These are phyloP conservation scores for Mesembrinibis cayennensis DNA, from an alignment of 2,113 vertebrate genomes.

Conservation along the genomic window DNA sequence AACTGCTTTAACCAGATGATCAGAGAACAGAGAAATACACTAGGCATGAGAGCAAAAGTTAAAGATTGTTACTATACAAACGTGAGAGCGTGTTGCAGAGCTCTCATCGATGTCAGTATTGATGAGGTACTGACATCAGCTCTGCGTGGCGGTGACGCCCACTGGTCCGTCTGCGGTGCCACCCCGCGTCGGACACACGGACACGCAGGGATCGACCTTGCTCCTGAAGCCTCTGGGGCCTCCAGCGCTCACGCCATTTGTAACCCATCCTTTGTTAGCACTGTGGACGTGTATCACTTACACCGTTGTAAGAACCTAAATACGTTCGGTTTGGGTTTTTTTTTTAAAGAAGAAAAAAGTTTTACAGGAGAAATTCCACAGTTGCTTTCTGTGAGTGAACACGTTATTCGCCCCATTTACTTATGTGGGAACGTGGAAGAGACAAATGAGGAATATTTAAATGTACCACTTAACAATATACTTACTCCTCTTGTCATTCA, in stretches of 20 bases:
- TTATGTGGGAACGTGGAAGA: not conserved
- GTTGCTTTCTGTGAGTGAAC: not conserved
- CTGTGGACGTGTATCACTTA: rapidly evolving
- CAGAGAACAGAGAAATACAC: not conserved
- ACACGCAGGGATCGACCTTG: rapidly evolving
- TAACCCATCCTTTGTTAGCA: not conserved
- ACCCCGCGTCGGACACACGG: not conserved
- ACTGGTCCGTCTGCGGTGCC: not conserved
- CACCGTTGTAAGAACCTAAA: too few species aligned
- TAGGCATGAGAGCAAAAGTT: rapidly evolving
- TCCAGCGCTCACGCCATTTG: rapidly evolving
- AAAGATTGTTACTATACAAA: too few species aligned
- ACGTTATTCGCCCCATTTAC: not conserved
- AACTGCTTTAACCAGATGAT: not conserved
- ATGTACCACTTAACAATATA: rapidly evolving
- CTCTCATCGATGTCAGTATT: not conserved
- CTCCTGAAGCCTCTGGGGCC: rapidly evolving
- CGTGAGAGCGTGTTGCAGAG: rapidly evolving
- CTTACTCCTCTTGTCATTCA: not conserved
- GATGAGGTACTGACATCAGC: not conserved
- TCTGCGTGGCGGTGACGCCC: too few species aligned
- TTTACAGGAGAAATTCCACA: not conserved
- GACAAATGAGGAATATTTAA: not conserved
- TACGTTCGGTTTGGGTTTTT: rapidly evolving
- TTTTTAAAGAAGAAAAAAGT: not conserved